A percentile compares a stretch with the other conserved stretches of the same genome.
These are phyloP conservation scores for Tamias sibiricus DNA, from an alignment of 2,113 vertebrate species.

Conservation along the genomic window DNA sequence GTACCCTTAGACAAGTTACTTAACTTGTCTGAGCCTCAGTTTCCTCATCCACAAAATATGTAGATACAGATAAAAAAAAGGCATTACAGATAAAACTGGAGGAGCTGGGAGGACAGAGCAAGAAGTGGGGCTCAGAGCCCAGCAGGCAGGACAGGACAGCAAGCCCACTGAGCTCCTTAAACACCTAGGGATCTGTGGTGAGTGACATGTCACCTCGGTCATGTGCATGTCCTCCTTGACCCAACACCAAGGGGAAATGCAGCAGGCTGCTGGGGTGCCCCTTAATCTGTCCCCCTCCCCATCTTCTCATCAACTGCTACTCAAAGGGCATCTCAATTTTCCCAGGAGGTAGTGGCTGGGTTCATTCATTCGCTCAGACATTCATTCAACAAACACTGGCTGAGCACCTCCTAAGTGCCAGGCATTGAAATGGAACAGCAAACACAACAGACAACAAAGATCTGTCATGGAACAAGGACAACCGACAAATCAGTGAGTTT, in stretches of 20 bases:
- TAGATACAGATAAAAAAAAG: too few species aligned
- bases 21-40: not conserved
- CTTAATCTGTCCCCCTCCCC: accelerated
- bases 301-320: not conserved
- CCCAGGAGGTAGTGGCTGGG: not conserved
- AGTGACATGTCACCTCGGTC: not conserved
- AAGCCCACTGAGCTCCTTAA: not conserved
- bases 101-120: not conserved
- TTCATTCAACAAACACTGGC: not conserved
- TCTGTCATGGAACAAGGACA: not conserved
- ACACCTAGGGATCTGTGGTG: not conserved
- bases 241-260: not conserved
- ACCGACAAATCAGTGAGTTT: not conserved
- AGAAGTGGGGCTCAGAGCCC: not conserved
- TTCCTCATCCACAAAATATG: not conserved
- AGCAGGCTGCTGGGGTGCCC: not conserved
- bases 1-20: not conserved
- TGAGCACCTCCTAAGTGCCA: not conserved
- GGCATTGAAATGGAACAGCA: not conserved
- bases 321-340: not conserved
- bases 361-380: not conserved
- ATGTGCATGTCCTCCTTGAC: accelerated
- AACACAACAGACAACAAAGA: not conserved
- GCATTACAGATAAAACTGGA: not conserved
- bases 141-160: not conserved